Conservation (phyloP, 2,888 invertebrate species). For the Cheiracanthium punctorium region DNA sequence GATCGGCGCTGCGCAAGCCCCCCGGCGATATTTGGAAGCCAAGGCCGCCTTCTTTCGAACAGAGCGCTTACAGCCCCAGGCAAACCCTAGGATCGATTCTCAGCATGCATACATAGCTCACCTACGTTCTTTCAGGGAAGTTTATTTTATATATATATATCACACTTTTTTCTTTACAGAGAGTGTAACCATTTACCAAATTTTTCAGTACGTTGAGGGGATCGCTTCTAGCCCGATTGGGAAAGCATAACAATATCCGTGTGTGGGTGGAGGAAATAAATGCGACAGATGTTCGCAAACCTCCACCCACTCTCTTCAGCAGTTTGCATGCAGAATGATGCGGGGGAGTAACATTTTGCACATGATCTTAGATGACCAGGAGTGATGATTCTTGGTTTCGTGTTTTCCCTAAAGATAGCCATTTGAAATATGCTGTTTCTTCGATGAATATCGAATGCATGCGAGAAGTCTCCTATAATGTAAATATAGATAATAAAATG, state of each 20-base stretch:
- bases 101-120: conserved; percentile 47
- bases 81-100: conserved; percentile 45
- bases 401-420: too few species aligned
- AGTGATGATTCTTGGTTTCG: too few species aligned
- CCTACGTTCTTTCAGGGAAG: conserved; percentile 11
- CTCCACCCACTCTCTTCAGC: neutral
- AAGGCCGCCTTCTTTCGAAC: conserved; percentile 50
- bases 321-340: too few species aligned
- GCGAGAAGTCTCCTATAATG: too few species aligned
- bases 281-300: conserved; percentile 11
- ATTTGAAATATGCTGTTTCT: too few species aligned
- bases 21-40: conserved; percentile 47
- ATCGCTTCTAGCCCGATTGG: conserved; percentile 13
- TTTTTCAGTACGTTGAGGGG: conserved; percentile 27
- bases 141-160: conserved; percentile 11
- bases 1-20: conserved; percentile 49
- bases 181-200: conserved; percentile 39
- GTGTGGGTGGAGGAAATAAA: neutral
- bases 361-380: too few species aligned
- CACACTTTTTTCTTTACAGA: neutral
- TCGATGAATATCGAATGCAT: too few species aligned
- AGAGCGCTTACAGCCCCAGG: conserved; percentile 7
- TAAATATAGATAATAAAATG: too few species aligned
- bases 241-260: conserved; percentile 4
- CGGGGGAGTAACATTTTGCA: too few species aligned